Conservation (phyloP, 1,140 invertebrate genomes). For the Drosophila tani region DNA sequence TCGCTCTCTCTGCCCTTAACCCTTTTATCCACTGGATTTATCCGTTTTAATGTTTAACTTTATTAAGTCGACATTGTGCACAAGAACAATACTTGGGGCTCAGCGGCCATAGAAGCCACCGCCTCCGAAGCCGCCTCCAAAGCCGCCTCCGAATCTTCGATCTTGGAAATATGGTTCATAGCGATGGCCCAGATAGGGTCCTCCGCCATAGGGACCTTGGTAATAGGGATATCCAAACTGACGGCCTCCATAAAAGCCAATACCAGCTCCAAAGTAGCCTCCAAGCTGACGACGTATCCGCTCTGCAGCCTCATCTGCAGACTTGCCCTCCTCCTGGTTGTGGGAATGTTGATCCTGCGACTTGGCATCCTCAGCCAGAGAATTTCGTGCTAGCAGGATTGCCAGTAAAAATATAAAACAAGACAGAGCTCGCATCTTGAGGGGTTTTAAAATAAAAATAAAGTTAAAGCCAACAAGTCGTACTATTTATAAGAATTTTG, state of each 20-base stretch:
- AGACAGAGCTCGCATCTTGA: conserved; percentile 29
- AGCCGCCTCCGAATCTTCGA: conserved; percentile 1
- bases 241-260: conserved; percentile 18
- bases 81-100: background rate
- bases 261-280: conserved; percentile 4
- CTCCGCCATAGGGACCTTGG: conserved; percentile 5
- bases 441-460: background rate
- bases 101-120: conserved; percentile 15
- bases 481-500: conserved; percentile 35
- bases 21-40: conserved; percentile 28
- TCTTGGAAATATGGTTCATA: conserved; percentile 9
- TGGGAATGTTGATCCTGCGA: background rate
- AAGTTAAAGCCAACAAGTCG: too few relatives aligned
- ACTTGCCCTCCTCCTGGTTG: background rate
- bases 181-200: conserved; percentile 2
- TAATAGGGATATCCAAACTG: conserved; percentile 7
- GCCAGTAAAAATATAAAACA: conserved; percentile 29
- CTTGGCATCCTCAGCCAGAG: conserved; percentile 11
- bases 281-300: conserved; percentile 51
- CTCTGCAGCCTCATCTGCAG: conserved; percentile 4
- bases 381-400: conserved; percentile 5
- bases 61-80: conserved; percentile 30
- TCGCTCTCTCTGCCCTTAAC: conserved; percentile 21
- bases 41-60: conserved; percentile 43
- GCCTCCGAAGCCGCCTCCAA: background rate